phyloP scores from a whole-genome alignment of 2,888 invertebrate genomes.

The Athalia rosae region DNA sequence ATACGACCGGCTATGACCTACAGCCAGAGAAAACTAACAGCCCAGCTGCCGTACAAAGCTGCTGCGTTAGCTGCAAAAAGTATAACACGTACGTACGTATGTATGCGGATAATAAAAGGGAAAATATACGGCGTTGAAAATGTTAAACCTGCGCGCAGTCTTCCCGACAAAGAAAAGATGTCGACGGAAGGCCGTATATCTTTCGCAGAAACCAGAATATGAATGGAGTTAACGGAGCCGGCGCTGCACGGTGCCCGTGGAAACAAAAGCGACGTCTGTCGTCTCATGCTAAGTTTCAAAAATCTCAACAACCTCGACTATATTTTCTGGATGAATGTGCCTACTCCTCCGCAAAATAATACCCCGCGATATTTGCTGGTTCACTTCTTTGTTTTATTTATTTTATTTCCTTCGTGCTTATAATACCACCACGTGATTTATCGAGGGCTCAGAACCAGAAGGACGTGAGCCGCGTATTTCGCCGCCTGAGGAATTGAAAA shows the following conservation, averaged over 20 bases:
- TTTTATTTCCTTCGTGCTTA: too few species aligned
- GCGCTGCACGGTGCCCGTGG: neutral
- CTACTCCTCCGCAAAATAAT: too few species aligned
- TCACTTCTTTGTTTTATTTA: too few species aligned
- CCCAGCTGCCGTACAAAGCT: too few species aligned
- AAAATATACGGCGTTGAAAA: conserved; percentile 16
- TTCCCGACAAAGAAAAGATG: conserved; percentile 4
- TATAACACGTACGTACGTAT: neutral
- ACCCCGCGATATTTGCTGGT: too few species aligned
- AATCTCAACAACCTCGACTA: neutral
- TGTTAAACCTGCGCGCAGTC: neutral
- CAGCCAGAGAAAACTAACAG: too few species aligned
- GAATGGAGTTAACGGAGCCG: conserved; percentile 14
- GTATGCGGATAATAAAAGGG: conserved; percentile 8
- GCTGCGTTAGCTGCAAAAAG: neutral
- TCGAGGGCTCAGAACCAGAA: too few species aligned
- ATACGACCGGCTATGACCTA: too few species aligned
- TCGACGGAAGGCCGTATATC: conserved; percentile 23
- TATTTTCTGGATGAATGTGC: too few species aligned
- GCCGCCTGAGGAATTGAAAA: too few species aligned
- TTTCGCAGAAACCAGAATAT: conserved; percentile 27
- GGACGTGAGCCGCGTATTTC: too few species aligned
- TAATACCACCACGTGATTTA: too few species aligned
- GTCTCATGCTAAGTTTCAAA: neutral
- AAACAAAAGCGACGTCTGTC: conserved; percentile 13